Evolutionary conservation across 2,113 vertebrate genomes (phyloP), one percentile per base, ranked within the genome.

Genomic region (Calidris pygmaea): DNA sequence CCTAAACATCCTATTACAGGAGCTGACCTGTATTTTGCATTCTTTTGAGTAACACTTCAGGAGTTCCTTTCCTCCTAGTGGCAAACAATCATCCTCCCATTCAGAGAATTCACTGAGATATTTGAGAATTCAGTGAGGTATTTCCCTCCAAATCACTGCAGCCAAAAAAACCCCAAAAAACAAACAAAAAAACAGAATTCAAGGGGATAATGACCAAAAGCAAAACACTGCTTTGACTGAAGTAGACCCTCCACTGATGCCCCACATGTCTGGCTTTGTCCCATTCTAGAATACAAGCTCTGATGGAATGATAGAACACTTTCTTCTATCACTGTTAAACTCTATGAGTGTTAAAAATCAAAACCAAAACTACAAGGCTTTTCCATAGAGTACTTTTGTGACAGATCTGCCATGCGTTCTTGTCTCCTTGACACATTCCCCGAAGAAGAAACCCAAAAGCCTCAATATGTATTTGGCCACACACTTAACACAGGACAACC

Each of bases 321-420:
- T 50, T 47, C 43, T 55, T 65, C 48, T 75, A 72, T 21, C 24
- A 17, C 45, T 89, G 29, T 48, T 50, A 62, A 85, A 85, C 21
- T 65, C 68, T n/a, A 7, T 2, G 9, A 87, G n/a, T 10, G 18
- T 15, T 53, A 71, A 76, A 87, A 78, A 72, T 30, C 32, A 71
- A 85, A 77, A 6, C 19, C 22, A 35, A 45, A 72, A 65, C 26
- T 23, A 70, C 10, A 3, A 81, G 8, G 27, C 8, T 93, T 89
- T 84, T 89, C 80, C 65, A 89, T 86, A 85, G 74, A 95, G 92
- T 90, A 92, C 72, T 96, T 97, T 88, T 90, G 89, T 93, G 88
- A 96, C 74, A 92, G 63, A 92, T 90, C 55, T 84, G 84, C 93
- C 79, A 94, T 81, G 89, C 85, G 39, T 72, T 93, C 60, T 78